Percentiles rank a stretch among this genome's conserved stretches.
Evolutionary conservation across 2,113 vertebrate genomes (phyloP).

Genomic region (Silurus asotus): DNA sequence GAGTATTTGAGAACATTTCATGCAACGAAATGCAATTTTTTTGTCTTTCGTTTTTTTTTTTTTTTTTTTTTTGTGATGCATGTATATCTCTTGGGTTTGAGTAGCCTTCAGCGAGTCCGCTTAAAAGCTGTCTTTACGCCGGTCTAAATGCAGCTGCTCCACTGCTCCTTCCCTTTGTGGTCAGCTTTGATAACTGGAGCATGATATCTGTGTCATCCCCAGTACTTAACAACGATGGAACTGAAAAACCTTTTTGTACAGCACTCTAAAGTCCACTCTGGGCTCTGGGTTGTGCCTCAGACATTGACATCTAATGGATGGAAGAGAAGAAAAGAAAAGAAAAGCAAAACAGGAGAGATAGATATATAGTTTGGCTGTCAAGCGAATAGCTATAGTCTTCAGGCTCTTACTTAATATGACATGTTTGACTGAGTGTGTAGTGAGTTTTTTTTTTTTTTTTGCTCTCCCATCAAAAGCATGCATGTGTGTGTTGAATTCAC

Average conservation of each 20-base stretch:
- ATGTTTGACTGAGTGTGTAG: constrained; percentile 49
- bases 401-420: constrained; percentile 48
- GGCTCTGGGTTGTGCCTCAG: constrained; percentile 21
- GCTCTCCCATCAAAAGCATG: constrained; percentile 16
- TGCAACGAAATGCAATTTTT: not conserved
- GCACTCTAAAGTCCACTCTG: constrained; percentile 62
- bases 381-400: constrained; percentile 27
- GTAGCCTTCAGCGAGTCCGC: not conserved
- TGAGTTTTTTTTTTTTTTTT: constrained; percentile 29
- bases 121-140: not conserved
- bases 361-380: constrained; percentile 34
- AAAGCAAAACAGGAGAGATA: not conserved
- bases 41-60: not conserved
- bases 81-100: not conserved
- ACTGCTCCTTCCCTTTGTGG: constrained; percentile 60
- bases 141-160: not conserved
- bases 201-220: constrained; percentile 60
- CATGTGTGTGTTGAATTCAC: constrained; percentile 7
- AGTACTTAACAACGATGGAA: constrained; percentile 67
- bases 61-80: too few relatives aligned
- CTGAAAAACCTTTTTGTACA: constrained; percentile 71
- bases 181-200: constrained; percentile 70
- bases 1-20: not conserved
- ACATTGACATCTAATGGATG: constrained; percentile 28
- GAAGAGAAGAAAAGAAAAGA: constrained; percentile 16